phyloP scores from a whole-genome alignment of 2,797 vertebrate genomes.

The Picus viridis region DNA sequence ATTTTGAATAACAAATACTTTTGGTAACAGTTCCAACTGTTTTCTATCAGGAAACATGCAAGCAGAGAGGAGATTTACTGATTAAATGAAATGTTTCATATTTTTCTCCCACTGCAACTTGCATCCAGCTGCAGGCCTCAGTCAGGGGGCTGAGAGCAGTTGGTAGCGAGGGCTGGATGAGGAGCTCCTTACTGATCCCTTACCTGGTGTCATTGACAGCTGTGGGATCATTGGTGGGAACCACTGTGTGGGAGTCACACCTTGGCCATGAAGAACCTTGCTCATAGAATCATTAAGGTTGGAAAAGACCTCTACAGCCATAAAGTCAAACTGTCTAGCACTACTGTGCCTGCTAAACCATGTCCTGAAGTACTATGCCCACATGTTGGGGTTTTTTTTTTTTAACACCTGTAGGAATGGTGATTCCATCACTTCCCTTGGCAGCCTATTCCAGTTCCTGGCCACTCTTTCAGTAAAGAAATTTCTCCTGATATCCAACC shows the following conservation, averaged over 20 bases:
- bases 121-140: not conserved
- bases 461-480: too few species aligned
- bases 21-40: not conserved
- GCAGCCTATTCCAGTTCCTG: too few species aligned
- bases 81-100: not conserved
- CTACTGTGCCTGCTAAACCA: too few species aligned
- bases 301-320: too few species aligned
- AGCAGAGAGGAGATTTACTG: not conserved
- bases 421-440: too few species aligned
- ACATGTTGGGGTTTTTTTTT: too few species aligned
- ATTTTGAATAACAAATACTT: conserved; percentile 1
- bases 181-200: not conserved
- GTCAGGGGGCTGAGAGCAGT: not conserved
- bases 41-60: not conserved
- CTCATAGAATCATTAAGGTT: too few species aligned
- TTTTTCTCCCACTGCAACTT: not conserved
- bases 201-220: not conserved
- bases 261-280: not conserved
- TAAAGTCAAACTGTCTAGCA: too few species aligned
- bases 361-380: too few species aligned
- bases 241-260: not conserved
- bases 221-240: fast-evolving
- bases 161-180: fast-evolving
- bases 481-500: too few species aligned
- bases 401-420: too few species aligned